These are phyloP conservation scores for Zaprionus lineosus DNA, from an alignment of 2,888 invertebrate species.

Conservation along the genomic window DNA sequence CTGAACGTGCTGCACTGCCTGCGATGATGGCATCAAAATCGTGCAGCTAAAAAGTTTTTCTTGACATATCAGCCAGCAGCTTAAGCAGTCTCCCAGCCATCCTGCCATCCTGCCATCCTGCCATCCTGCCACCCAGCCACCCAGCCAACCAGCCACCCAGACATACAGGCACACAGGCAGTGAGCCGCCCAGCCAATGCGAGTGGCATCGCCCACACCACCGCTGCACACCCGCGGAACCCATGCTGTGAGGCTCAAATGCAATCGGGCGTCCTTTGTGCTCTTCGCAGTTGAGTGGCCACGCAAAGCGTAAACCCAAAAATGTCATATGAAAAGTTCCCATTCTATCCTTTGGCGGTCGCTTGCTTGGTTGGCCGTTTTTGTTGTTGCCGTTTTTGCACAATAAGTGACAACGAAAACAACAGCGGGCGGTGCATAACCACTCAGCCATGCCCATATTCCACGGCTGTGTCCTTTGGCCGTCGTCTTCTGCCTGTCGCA, in stretches of 20 bases:
- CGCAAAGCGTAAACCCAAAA: constrained; percentile 74
- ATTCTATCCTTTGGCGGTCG: constrained; percentile 9
- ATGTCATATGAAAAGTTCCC: constrained; percentile 68
- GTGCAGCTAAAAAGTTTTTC: constrained; percentile 46
- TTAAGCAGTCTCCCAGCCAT: no score
- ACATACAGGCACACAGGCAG: no score
- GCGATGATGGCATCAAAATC: constrained; percentile 65
- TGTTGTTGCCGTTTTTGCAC: constrained; percentile 55
- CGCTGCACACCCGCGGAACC: constrained; percentile 6
- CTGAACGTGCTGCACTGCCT: constrained; percentile 60
- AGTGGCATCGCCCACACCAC: not conserved
- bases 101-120: constrained; percentile 4
- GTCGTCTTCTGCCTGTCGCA: constrained; percentile 14
- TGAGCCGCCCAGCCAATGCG: no score
- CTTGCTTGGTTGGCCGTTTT: constrained; percentile 34
- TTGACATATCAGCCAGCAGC: no score
- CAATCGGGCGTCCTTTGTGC: constrained; percentile 78
- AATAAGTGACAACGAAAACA: constrained; percentile 78
- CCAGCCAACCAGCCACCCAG: no score
- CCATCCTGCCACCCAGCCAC: constrained; percentile 4
- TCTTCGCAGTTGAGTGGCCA: constrained; percentile 81
- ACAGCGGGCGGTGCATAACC: constrained; percentile 71
- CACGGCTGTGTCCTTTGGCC: constrained; percentile 17
- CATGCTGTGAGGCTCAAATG: constrained; percentile 39
- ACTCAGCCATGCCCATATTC: constrained; percentile 46